These are phyloP conservation scores for Lochmaea capreae DNA, from an alignment of 2,888 invertebrate genomes.

Conservation along the genomic window DNA sequence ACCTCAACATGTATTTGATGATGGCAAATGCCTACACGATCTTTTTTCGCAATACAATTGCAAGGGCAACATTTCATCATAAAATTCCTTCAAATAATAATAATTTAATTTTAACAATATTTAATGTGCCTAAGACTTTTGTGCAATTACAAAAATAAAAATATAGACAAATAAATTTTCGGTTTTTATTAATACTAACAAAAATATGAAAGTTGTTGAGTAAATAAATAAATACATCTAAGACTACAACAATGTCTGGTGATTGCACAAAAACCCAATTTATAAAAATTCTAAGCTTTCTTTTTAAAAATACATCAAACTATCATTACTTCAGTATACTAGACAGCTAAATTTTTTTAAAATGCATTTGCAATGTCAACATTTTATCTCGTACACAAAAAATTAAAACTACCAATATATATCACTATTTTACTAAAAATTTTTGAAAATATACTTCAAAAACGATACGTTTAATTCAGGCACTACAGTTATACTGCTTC, in stretches of 20 bases:
- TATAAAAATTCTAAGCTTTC: constrained; percentile 29
- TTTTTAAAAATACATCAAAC: constrained; percentile 40
- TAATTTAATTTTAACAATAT: neutral
- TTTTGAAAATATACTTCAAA: constrained; percentile 39
- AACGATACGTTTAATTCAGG: constrained; percentile 60
- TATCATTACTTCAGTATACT: constrained; percentile 36
- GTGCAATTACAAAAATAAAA: neutral
- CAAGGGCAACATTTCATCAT: constrained; percentile 45
- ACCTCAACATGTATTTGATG: constrained; percentile 53
- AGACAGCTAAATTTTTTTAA: constrained; percentile 37
- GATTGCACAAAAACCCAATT: constrained; percentile 6
- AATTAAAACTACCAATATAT: constrained; percentile 20
- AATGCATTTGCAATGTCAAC: constrained; percentile 7
- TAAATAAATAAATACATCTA: too few relatives aligned
- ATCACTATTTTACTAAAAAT: constrained; percentile 28
- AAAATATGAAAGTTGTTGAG: too few relatives aligned
- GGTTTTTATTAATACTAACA: neutral
- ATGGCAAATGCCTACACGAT: constrained; percentile 49
- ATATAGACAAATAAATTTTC: neutral
- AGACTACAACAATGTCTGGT: too few relatives aligned
- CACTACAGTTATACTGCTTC: constrained; percentile 57
- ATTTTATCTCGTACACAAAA: constrained; percentile 29
- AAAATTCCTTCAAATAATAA: constrained; percentile 33
- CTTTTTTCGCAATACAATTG: constrained; percentile 39
- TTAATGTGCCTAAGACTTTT: constrained; percentile 4